These are phyloP conservation scores for Euphydryas editha DNA, from an alignment of 2,888 invertebrate genomes.

Conservation along the genomic window DNA sequence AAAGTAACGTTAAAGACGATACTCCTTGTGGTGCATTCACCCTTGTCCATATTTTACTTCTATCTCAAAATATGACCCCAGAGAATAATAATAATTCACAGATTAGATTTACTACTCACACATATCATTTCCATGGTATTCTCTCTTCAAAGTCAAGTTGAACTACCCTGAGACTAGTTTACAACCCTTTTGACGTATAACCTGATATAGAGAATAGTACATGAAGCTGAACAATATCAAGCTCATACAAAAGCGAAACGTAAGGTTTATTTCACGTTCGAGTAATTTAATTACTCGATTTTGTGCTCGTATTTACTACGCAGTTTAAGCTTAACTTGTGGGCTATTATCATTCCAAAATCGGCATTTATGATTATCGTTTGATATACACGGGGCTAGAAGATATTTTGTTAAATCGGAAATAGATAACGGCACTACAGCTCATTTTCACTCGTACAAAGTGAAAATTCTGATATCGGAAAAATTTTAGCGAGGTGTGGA, in stretches of 20 bases:
- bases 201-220: not conserved
- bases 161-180: slow-evolving; percentile 15
- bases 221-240: slow-evolving; percentile 1
- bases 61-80: not conserved
- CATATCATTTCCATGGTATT: slow-evolving; percentile 2
- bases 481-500: no score
- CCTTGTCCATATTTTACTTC: no score
- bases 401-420: not conserved
- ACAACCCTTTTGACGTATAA: slow-evolving; percentile 6
- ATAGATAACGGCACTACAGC: no score
- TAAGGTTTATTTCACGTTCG: slow-evolving; percentile 1
- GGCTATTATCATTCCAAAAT: not conserved
- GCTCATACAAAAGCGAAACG: not conserved
- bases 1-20: no score
- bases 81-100: not conserved
- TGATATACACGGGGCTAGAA: not conserved
- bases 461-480: no score
- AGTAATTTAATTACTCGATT: not conserved
- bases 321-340: not conserved
- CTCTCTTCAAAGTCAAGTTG: slow-evolving; percentile 1
- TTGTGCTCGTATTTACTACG: not conserved
- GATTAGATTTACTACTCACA: not conserved
- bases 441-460: no score
- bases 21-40: no score
- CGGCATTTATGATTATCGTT: slow-evolving; percentile 3